Conservation (phyloP, 1,140 invertebrate species). For the Drosophila bipectinata region DNA sequence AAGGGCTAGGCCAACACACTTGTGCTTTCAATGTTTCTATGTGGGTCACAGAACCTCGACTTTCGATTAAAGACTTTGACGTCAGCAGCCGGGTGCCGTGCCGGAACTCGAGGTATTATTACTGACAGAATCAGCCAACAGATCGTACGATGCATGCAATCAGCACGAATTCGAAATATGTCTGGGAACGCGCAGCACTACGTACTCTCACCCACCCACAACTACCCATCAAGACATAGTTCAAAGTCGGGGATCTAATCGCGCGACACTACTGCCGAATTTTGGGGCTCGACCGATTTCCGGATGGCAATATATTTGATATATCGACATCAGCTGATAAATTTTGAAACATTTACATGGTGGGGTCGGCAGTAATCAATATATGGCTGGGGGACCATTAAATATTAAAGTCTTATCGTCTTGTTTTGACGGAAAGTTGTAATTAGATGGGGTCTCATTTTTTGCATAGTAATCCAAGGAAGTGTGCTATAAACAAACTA, state of each 20-base stretch:
- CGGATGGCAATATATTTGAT: conserved; percentile 24
- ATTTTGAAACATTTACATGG: too few relatives aligned
- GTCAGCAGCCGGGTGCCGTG: conserved; percentile 38
- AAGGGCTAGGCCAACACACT: conserved; percentile 50
- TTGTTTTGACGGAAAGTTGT: conserved; percentile 2
- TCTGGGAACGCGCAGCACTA: conserved; percentile 1
- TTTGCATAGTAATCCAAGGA: conserved; percentile 4
- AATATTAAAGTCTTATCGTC: not conserved
- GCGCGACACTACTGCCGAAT: conserved; percentile 17
- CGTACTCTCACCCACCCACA: not conserved
- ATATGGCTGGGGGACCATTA: too few relatives aligned
- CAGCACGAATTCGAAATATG: conserved; percentile 19
- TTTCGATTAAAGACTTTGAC: conserved; percentile 68
- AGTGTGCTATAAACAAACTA: not conserved
- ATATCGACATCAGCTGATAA: not conserved
- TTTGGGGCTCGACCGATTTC: conserved; percentile 73
- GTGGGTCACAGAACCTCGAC: conserved; percentile 57
- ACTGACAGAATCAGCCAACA: conserved; percentile 14
- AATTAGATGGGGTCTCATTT: not conserved
- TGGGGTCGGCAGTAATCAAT: too few relatives aligned
- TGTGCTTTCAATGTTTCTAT: conserved; percentile 57
- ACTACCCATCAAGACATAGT: conserved; percentile 12
- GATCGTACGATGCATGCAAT: conserved; percentile 72
- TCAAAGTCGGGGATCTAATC: conserved; percentile 28
- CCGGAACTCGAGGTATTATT: conserved; percentile 3